Evolutionary conservation across 2,113 vertebrate species (phyloP).

Genomic region (Halcyon senegalensis): DNA sequence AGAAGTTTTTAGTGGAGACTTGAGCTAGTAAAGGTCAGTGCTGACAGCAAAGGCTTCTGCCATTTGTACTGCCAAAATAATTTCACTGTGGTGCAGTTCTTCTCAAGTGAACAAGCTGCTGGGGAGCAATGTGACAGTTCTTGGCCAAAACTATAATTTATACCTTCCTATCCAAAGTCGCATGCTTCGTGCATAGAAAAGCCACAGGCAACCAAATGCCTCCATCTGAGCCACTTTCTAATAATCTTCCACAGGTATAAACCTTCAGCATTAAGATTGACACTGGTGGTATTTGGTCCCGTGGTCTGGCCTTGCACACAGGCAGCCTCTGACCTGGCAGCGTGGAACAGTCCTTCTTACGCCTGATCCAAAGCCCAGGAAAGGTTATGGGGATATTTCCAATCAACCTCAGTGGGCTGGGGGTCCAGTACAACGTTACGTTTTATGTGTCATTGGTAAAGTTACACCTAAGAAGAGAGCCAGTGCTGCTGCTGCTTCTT

Average conservation of each 20-base stretch:
- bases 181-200: not conserved
- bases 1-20: not conserved
- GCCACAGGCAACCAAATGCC: not conserved
- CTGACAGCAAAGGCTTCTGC: not conserved
- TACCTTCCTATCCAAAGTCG: not conserved
- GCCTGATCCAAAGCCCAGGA: not conserved
- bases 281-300: not conserved
- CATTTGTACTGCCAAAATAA: not conserved
- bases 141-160: not conserved
- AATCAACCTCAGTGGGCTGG: not conserved
- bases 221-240: not conserved
- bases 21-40: not conserved
- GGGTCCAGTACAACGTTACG: not conserved
- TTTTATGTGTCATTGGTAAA: not conserved
- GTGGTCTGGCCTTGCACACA: not conserved
- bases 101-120: not conserved
- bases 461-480: not conserved
- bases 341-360: not conserved
- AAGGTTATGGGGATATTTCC: not conserved
- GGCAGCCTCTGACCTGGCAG: not conserved
- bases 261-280: not conserved
- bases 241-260: not conserved
- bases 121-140: not conserved
- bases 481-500: not conserved
- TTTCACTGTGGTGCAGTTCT: not conserved